A percentile compares a stretch with the other conserved stretches of the same genome.
phyloP scores from a whole-genome alignment of 2,888 invertebrate genomes.

The Dryococelus australis region DNA sequence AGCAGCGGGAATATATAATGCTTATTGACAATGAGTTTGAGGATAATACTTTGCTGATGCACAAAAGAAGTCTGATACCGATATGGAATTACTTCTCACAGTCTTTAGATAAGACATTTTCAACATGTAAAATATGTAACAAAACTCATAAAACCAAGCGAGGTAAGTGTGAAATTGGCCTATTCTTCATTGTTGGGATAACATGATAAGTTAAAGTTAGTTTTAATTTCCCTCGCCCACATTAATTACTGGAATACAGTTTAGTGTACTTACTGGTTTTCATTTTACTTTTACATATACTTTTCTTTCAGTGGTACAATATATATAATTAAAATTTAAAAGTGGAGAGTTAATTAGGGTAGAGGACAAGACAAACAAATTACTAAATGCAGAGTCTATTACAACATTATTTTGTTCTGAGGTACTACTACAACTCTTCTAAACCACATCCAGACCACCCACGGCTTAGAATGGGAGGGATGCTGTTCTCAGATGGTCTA shows the following conservation, averaged over 20 bases:
- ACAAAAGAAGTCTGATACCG: background rate
- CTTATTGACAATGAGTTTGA: background rate
- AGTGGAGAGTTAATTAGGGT: too few species aligned
- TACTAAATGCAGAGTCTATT: background rate
- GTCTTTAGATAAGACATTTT: background rate
- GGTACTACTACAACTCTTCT: background rate
- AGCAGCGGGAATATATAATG: too few species aligned
- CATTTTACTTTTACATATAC: too few species aligned
- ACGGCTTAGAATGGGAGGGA: background rate
- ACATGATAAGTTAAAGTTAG: background rate
- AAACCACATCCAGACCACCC: background rate
- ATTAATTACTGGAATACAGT: background rate
- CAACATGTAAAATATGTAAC: background rate
- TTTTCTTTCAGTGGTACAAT: too few species aligned
- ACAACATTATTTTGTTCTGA: background rate
- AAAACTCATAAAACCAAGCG: background rate
- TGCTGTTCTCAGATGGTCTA: background rate
- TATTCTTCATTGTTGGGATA: too few species aligned
- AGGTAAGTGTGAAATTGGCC: background rate
- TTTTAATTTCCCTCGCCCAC: background rate
- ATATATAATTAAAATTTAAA: too few species aligned
- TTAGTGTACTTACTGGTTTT: too few species aligned
- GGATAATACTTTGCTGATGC: background rate
- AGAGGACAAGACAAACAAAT: background rate
- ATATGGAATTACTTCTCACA: background rate